Percentiles rank a stretch among this genome's conserved stretches.
phyloP scores from a whole-genome alignment of 2,888 invertebrate species.

The Leuctra nigra region DNA sequence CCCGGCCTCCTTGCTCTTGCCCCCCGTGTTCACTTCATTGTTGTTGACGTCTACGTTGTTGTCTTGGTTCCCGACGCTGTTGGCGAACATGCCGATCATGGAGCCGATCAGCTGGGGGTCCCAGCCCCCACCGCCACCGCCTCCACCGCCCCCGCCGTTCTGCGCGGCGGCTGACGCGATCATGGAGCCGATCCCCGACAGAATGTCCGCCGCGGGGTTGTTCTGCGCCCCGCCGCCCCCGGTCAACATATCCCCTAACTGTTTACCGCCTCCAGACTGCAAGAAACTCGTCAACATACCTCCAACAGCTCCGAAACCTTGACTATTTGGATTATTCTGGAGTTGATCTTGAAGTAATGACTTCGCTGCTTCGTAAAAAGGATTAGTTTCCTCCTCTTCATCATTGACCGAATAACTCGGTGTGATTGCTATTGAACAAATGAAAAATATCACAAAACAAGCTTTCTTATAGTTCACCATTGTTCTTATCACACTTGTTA shows the following conservation, averaged over 20 bases:
- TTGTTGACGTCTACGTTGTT: constrained; percentile 29
- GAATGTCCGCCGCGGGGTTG: constrained; percentile 36
- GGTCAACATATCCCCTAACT: constrained; percentile 37
- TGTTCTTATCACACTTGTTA: too few species aligned
- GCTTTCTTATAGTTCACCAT: too few species aligned
- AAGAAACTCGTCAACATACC: constrained; percentile 60
- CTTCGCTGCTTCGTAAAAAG: constrained; percentile 61
- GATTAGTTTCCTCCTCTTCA: constrained; percentile 47
- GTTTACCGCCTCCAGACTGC: constrained; percentile 59
- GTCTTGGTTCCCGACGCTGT: constrained; percentile 30
- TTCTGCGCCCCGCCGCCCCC: constrained; percentile 33
- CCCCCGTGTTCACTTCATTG: constrained; percentile 22
- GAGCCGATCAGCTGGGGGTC: constrained; percentile 53
- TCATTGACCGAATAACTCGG: neutral
- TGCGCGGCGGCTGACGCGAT: constrained; percentile 27
- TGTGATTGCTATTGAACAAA: neutral
- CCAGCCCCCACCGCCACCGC: constrained; percentile 40
- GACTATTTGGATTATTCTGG: constrained; percentile 37
- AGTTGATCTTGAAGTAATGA: constrained; percentile 56
- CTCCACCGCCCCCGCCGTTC: constrained; percentile 14
- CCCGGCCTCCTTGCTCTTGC: constrained; percentile 7
- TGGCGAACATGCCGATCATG: constrained; percentile 49
- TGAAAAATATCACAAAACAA: neutral
- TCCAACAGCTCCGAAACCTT: constrained; percentile 49
- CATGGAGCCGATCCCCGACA: constrained; percentile 37